Conservation (phyloP, 2,888 invertebrate genomes). For the Eupeodes latifasciatus region DNA sequence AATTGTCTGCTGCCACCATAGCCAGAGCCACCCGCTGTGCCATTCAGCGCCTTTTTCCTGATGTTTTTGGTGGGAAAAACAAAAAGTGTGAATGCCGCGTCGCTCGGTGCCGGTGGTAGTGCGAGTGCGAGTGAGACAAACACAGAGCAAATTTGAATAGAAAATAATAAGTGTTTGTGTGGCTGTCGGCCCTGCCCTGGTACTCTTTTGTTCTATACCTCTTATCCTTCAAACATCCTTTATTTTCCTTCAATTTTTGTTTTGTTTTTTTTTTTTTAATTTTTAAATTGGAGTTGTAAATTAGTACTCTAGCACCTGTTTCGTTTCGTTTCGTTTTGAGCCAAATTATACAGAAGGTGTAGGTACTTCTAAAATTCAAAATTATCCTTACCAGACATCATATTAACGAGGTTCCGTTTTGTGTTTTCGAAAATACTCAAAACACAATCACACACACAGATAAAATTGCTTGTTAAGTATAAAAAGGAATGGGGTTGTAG, state of each 20-base stretch:
- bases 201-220: conserved; percentile 49
- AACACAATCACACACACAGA: not conserved
- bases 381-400: conserved; percentile 72
- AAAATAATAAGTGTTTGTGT: conserved; percentile 75
- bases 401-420: conserved; percentile 75
- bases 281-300: conserved; percentile 31
- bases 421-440: conserved; percentile 48
- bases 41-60: conserved; percentile 12
- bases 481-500: not conserved
- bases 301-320: conserved; percentile 60
- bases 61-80: not conserved
- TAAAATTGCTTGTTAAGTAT: not conserved
- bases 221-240: conserved; percentile 38
- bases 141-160: conserved; percentile 65
- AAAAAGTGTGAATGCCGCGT: not conserved
- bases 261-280: conserved; percentile 33
- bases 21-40: not conserved
- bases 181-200: conserved; percentile 37
- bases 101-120: too few species aligned
- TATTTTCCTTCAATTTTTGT: conserved; percentile 9
- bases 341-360: conserved; percentile 62
- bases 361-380: conserved; percentile 69
- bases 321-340: conserved; percentile 38
- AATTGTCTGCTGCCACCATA: conserved; percentile 15
- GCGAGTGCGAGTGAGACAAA: not conserved